phyloP scores from a whole-genome alignment of 2,113 vertebrate genomes.

The Chaetura pelagica region DNA sequence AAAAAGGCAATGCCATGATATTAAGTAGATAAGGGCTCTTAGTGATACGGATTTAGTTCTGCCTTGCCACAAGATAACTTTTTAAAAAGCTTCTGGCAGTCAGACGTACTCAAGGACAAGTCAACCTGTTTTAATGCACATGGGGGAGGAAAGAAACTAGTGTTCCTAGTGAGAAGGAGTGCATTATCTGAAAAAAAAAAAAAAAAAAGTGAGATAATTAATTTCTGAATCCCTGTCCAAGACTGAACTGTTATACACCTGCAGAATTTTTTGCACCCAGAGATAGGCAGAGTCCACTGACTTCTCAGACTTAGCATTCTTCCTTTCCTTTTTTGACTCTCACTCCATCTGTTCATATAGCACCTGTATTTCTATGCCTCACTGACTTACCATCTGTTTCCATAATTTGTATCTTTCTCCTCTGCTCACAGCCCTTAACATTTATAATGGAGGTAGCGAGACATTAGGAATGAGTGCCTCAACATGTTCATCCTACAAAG shows the following conservation, averaged over 20 bases:
- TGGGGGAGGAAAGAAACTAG: background rate
- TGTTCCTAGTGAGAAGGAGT: background rate
- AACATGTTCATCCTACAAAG: constrained; percentile 25
- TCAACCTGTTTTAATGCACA: background rate
- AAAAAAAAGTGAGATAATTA: background rate
- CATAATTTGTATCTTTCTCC: constrained; percentile 32
- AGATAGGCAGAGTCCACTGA: background rate
- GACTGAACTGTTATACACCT: background rate
- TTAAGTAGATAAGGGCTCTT: background rate
- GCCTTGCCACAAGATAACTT: background rate
- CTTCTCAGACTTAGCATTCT: constrained; percentile 27
- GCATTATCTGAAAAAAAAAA: background rate
- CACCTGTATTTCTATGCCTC: constrained; percentile 60
- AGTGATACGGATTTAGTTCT: background rate
- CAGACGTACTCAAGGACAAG: background rate
- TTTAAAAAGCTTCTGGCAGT: background rate
- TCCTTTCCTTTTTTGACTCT: background rate
- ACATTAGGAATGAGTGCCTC: constrained; percentile 19
- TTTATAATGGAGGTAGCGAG: constrained; percentile 16
- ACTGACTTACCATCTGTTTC: constrained; percentile 63
- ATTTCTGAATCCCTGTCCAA: background rate
- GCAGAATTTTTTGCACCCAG: constrained; percentile 15
- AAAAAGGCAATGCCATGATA: background rate
- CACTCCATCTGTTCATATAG: constrained; percentile 48
- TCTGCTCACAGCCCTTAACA: constrained; percentile 21